These are phyloP conservation scores for Boleophthalmus pectinirostris DNA, from an alignment of 2,113 vertebrate species.

Conservation along the genomic window DNA sequence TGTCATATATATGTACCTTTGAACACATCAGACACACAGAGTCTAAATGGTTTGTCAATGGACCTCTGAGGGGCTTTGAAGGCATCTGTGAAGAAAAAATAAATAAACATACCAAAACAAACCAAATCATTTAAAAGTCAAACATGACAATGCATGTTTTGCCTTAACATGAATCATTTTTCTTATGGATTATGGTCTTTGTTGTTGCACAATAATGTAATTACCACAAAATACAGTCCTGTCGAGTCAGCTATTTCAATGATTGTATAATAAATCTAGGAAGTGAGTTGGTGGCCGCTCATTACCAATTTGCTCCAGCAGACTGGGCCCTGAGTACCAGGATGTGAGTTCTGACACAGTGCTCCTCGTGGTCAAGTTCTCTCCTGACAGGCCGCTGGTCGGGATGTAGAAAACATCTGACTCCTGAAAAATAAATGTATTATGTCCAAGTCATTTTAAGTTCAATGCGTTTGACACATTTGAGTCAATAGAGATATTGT, in stretches of 20 bases:
- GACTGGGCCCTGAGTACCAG: slow-evolving; percentile 92
- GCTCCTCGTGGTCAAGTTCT: slow-evolving; percentile 87
- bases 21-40: slow-evolving; percentile 95
- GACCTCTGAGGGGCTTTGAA: slow-evolving; percentile 92
- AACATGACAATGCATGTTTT: too few relatives aligned
- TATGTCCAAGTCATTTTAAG: neutral
- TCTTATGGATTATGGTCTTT: neutral
- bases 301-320: slow-evolving; percentile 94
- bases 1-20: slow-evolving; percentile 84
- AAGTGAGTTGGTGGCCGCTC: neutral
- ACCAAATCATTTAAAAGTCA: slow-evolving; percentile 2
- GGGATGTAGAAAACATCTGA: slow-evolving; percentile 94
- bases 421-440: slow-evolving; percentile 78
- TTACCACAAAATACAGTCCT: neutral
- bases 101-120: neutral
- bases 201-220: neutral
- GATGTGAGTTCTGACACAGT: slow-evolving; percentile 82
- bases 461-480: neutral
- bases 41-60: slow-evolving; percentile 92
- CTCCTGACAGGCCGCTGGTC: slow-evolving; percentile 93
- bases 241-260: neutral
- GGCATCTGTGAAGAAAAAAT: slow-evolving; percentile 78
- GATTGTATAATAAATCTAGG: neutral
- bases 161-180: neutral
- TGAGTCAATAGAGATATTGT: neutral